A percentile compares a stretch with the other conserved stretches of the same genome.
Conservation (phyloP, 2,113 vertebrate species). For the Cyprinus carpio region DNA sequence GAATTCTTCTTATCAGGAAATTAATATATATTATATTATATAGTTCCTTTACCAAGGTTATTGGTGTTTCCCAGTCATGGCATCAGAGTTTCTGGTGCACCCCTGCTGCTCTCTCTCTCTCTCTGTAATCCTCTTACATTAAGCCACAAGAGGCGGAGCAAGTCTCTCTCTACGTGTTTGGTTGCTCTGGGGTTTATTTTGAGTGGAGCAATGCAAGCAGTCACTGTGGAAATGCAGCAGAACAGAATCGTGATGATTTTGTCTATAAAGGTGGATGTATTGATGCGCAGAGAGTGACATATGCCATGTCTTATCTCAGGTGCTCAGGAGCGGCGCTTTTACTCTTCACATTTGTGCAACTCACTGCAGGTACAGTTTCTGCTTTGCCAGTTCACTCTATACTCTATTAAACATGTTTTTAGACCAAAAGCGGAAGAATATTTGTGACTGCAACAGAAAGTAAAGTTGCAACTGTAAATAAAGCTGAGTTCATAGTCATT, state of each 20-base stretch:
- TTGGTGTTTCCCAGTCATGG: slow-evolving; percentile 66
- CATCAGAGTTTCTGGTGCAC: slow-evolving; percentile 74
- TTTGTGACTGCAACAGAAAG: background rate
- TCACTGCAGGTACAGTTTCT: slow-evolving; percentile 70
- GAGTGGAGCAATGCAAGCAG: slow-evolving; percentile 47
- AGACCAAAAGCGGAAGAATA: background rate
- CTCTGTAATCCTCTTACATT: slow-evolving; percentile 70
- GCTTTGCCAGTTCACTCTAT: background rate
- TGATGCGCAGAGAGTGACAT: slow-evolving; percentile 55
- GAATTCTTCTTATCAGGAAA: background rate
- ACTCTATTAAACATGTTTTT: background rate
- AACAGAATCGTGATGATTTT: slow-evolving; percentile 40
- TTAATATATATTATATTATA: background rate
- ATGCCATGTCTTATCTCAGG: slow-evolving; percentile 73
- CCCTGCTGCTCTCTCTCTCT: background rate
- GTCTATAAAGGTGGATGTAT: slow-evolving; percentile 43
- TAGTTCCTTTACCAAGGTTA: background rate
- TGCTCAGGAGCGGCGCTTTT: slow-evolving; percentile 70
- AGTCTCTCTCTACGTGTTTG: slow-evolving; percentile 54
- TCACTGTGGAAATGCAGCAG: slow-evolving; percentile 41
- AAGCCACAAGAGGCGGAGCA: slow-evolving; percentile 67
- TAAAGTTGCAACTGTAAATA: background rate
- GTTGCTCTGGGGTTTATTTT: slow-evolving; percentile 50
- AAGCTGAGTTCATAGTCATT: background rate
- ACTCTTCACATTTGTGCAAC: slow-evolving; percentile 68